These are phyloP conservation scores for Diplazon laetatorius DNA, from an alignment of 2,888 invertebrate genomes.

Conservation along the genomic window DNA sequence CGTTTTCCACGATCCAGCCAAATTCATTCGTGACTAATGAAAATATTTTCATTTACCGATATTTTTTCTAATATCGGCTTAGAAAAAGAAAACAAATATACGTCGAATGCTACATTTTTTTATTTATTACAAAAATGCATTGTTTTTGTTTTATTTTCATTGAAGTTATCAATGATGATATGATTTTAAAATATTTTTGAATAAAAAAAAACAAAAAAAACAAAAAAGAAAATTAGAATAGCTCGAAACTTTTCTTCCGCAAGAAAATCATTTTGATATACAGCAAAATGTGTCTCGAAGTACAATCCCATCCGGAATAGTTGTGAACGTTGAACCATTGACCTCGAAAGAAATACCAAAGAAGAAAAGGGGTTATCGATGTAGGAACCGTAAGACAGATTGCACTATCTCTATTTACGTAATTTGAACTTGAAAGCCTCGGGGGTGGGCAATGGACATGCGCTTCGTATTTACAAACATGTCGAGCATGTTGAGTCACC, in stretches of 20 bases:
- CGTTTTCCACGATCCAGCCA: background rate
- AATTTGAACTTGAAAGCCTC: constrained; percentile 15
- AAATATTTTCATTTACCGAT: too few relatives aligned
- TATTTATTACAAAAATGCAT: too few relatives aligned
- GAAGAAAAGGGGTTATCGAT: constrained; percentile 47
- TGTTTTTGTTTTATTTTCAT: too few relatives aligned
- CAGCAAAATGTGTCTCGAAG: background rate
- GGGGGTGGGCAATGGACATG: background rate
- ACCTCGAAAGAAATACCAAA: background rate
- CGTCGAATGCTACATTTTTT: too few relatives aligned
- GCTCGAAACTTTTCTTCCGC: too few relatives aligned
- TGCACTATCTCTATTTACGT: constrained; percentile 43
- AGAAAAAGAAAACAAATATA: too few relatives aligned
- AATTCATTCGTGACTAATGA: too few relatives aligned
- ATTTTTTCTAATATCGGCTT: too few relatives aligned
- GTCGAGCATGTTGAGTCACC: background rate
- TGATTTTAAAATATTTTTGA: too few relatives aligned
- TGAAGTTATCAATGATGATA: too few relatives aligned
- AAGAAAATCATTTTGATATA: too few relatives aligned
- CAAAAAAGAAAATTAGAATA: background rate
- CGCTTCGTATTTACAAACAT: background rate
- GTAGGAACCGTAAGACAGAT: constrained; percentile 42
- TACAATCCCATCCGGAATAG: background rate
- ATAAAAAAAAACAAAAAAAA: too few relatives aligned
- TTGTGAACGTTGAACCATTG: background rate